phyloP scores from a whole-genome alignment of 2,888 invertebrate species.

The Caenorhabditis virilis region DNA sequence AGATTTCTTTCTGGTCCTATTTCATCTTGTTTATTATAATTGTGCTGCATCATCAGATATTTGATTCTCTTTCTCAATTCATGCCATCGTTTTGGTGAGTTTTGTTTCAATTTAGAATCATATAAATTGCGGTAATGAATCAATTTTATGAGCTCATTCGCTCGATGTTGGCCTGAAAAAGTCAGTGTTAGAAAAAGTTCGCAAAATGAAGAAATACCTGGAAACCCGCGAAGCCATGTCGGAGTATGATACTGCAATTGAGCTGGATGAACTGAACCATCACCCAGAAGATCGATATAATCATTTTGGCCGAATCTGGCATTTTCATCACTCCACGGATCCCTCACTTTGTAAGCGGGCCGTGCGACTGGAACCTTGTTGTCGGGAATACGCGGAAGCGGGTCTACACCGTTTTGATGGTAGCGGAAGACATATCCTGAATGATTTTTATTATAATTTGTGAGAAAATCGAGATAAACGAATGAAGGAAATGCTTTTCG shows the following conservation, averaged over 20 bases:
- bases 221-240: constrained; percentile 85
- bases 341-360: constrained; percentile 54
- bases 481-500: no score
- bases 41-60: constrained; percentile 66
- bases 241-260: constrained; percentile 85
- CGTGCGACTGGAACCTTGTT: constrained; percentile 50
- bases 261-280: constrained; percentile 82
- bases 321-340: constrained; percentile 48
- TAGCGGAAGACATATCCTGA: constrained; percentile 65
- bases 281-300: constrained; percentile 81
- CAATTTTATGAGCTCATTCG: constrained; percentile 67
- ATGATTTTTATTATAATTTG: neutral
- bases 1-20: constrained; percentile 63
- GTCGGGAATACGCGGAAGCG: constrained; percentile 63
- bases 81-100: constrained; percentile 66
- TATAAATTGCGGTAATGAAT: constrained; percentile 67
- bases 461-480: no score
- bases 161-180: constrained; percentile 74
- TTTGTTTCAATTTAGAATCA: constrained; percentile 59
- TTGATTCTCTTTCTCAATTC: constrained; percentile 67
- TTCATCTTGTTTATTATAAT: constrained; percentile 68
- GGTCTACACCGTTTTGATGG: constrained; percentile 63
- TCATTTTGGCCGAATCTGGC: constrained; percentile 66
- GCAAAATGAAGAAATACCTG: constrained; percentile 48
- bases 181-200: neutral